These are phyloP conservation scores for Lucilia cuprina DNA, from an alignment of 1,140 invertebrate genomes.

Conservation along the genomic window DNA sequence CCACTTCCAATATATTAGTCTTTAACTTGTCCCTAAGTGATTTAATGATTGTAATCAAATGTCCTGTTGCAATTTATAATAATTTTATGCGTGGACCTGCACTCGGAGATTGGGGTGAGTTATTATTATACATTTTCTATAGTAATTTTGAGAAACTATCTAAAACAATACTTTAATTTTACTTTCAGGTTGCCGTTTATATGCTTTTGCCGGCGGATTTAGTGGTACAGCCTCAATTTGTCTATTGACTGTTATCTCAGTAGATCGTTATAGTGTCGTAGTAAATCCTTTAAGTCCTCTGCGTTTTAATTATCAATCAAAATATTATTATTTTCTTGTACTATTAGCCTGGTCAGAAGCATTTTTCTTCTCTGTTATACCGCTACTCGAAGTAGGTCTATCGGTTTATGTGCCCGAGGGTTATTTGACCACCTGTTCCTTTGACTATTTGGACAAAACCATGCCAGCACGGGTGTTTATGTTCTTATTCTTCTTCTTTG, in stretches of 20 bases:
- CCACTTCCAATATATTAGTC: slow-evolving; percentile 78
- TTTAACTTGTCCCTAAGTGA: slow-evolving; percentile 81
- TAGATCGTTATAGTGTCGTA: slow-evolving; percentile 77
- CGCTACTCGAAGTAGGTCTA: slow-evolving; percentile 72
- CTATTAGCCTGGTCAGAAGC: slow-evolving; percentile 76
- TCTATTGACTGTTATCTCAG: slow-evolving; percentile 73
- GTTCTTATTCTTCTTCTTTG: slow-evolving; percentile 72
- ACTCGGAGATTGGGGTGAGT: slow-evolving; percentile 71
- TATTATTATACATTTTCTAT: neutral
- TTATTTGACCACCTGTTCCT: slow-evolving; percentile 81
- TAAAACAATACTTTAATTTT: slow-evolving; percentile 7
- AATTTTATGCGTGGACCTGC: slow-evolving; percentile 73
- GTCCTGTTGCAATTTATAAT: slow-evolving; percentile 76
- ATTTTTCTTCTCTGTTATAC: slow-evolving; percentile 70
- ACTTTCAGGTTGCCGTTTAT: slow-evolving; percentile 71
- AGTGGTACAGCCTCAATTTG: slow-evolving; percentile 76
- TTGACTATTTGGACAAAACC: slow-evolving; percentile 76
- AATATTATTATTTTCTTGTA: slow-evolving; percentile 70
- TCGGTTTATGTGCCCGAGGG: slow-evolving; percentile 80
- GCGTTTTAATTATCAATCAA: slow-evolving; percentile 67
- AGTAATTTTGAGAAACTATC: neutral
- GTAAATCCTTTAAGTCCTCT: slow-evolving; percentile 73
- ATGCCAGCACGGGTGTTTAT: slow-evolving; percentile 69
- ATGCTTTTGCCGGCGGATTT: slow-evolving; percentile 76
- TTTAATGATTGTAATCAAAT: slow-evolving; percentile 73